Evolutionary conservation across 2,113 vertebrate species (phyloP).

Genomic region (Sula dactylatra): DNA sequence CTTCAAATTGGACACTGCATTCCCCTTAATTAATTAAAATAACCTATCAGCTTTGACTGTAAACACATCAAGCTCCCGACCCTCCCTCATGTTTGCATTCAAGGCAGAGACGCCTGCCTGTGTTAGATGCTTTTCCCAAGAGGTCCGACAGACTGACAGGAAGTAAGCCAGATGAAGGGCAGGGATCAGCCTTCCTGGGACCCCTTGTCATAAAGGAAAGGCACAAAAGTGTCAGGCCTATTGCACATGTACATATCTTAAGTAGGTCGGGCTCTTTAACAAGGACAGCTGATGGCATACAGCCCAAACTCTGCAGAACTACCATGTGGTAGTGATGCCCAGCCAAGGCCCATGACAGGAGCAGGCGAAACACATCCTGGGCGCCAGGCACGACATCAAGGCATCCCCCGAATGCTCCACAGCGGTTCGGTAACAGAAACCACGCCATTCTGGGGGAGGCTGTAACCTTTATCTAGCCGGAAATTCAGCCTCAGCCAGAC

Average conservation of each 20-base stretch:
- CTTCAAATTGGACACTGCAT: background rate
- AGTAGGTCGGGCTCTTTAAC: background rate
- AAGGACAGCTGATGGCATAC: background rate
- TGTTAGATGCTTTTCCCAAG: background rate
- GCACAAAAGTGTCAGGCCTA: background rate
- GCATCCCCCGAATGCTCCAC: background rate
- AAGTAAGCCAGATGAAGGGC: background rate
- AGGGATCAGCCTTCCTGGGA: background rate
- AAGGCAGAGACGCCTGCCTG: background rate
- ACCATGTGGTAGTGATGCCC: accelerated
- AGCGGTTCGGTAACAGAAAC: background rate
- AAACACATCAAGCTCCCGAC: background rate
- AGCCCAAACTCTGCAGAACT: background rate
- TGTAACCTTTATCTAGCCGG: background rate
- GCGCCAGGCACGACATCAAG: background rate
- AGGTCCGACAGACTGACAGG: background rate
- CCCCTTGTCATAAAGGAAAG: accelerated
- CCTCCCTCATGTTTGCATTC: no score
- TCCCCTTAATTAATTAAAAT: background rate
- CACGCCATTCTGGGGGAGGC: background rate
- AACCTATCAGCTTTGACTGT: background rate
- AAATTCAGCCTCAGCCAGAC: background rate
- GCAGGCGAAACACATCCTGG: background rate
- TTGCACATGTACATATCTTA: accelerated
- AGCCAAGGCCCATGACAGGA: accelerated